These are phyloP conservation scores for Theristicus caerulescens DNA, from an alignment of 2,113 vertebrate genomes.

Conservation along the genomic window DNA sequence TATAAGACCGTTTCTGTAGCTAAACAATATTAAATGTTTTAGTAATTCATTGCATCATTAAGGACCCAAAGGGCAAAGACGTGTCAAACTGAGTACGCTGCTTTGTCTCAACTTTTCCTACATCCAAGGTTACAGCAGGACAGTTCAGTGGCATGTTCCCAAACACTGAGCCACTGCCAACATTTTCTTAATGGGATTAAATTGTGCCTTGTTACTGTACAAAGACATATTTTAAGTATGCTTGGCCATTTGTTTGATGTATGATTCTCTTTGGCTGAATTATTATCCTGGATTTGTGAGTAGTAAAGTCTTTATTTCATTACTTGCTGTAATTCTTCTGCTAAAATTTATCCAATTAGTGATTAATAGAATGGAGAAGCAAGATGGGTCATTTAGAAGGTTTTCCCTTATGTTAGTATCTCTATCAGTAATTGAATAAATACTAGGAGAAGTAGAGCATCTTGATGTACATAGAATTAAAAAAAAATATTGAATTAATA, in stretches of 20 bases:
- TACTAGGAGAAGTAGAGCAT: neutral
- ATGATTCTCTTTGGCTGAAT: slow-evolving; percentile 11
- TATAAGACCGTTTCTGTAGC: neutral
- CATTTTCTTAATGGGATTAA: slow-evolving; percentile 63
- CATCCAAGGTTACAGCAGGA: slow-evolving; percentile 46
- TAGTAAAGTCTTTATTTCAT: neutral
- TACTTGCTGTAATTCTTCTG: neutral
- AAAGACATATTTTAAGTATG: slow-evolving; percentile 29
- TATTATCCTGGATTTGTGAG: neutral
- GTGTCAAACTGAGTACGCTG: slow-evolving; percentile 9
- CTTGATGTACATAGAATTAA: accelerated
- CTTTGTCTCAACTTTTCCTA: slow-evolving; percentile 43
- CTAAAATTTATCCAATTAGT: neutral
- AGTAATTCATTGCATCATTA: slow-evolving; percentile 55
- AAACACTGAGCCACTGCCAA: slow-evolving; percentile 34
- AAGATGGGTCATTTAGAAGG: neutral
- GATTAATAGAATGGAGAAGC: neutral
- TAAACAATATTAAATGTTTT: slow-evolving; percentile 26
- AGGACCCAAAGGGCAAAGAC: slow-evolving; percentile 33
- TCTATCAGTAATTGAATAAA: neutral
- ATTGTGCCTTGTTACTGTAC: slow-evolving; percentile 43
- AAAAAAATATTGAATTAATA: neutral
- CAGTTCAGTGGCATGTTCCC: slow-evolving; percentile 37
- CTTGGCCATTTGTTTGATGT: slow-evolving; percentile 34
- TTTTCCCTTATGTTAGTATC: neutral